phyloP scores from a whole-genome alignment of 2,888 invertebrate species.

The Ophion costatus region DNA sequence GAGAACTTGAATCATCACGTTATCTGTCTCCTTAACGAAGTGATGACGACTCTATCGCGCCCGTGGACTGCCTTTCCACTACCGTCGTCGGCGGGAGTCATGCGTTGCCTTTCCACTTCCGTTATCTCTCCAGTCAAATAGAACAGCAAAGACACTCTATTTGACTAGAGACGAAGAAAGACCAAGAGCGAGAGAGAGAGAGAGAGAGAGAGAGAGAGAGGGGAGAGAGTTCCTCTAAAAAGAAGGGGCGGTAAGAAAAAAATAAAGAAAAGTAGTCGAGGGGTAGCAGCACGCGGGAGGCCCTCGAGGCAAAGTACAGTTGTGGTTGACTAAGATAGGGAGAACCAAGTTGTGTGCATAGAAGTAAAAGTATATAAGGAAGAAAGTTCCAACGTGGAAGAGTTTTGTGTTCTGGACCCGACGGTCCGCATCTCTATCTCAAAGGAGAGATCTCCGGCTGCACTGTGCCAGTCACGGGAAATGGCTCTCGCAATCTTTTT shows the following conservation, averaged over 20 bases:
- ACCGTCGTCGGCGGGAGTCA: constrained; percentile 15
- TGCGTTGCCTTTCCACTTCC: constrained; percentile 49
- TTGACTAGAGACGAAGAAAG: background rate
- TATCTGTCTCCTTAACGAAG: constrained; percentile 9
- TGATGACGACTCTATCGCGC: constrained; percentile 41
- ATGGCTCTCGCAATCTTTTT: constrained; percentile 82
- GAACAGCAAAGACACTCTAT: constrained; percentile 47
- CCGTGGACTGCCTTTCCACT: background rate
- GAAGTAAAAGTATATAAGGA: constrained; percentile 43
- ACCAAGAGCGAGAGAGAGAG: background rate
- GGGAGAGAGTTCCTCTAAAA: background rate
- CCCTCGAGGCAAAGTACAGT: constrained; percentile 47
- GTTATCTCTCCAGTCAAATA: constrained; percentile 58
- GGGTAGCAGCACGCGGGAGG: constrained; percentile 29
- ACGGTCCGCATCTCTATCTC: constrained; percentile 74
- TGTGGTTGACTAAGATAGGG: constrained; percentile 47
- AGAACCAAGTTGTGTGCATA: constrained; percentile 21
- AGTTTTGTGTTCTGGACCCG: constrained; percentile 49
- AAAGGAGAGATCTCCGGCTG: constrained; percentile 79
- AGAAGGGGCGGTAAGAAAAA: background rate
- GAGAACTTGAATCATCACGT: background rate
- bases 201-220: constrained; percentile 10
- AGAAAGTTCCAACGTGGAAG: constrained; percentile 39
- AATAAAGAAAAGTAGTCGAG: constrained; percentile 36
- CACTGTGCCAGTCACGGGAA: constrained; percentile 77